Conservation (phyloP, 1,140 invertebrate species). For the Drosophila lowei region DNA sequence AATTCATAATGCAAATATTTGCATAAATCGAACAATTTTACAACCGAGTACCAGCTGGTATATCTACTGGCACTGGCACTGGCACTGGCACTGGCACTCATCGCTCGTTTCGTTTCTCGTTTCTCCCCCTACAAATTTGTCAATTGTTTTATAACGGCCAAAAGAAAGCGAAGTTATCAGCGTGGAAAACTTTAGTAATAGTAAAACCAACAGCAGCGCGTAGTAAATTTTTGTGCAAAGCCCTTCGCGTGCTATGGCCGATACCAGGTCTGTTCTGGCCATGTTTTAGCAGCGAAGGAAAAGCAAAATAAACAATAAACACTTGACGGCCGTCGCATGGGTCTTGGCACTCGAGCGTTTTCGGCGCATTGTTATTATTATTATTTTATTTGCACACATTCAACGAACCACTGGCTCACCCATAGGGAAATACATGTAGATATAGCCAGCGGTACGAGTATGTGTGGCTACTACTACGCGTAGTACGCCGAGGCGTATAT, state of each 20-base stretch:
- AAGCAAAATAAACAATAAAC: constrained; percentile 63
- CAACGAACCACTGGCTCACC: not conserved
- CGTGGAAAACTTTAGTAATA: constrained; percentile 24
- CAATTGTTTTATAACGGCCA: constrained; percentile 47
- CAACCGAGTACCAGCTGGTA: constrained; percentile 15
- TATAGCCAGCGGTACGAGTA: no score
- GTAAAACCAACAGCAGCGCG: constrained; percentile 24
- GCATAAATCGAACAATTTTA: constrained; percentile 64
- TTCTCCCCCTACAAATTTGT: constrained; percentile 42
- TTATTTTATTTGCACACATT: constrained; percentile 49
- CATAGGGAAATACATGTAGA: not conserved
- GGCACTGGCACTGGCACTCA: constrained; percentile 5
- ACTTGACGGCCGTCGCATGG: constrained; percentile 58
- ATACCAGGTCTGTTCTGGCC: no score
- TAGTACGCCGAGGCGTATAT: constrained; percentile 46
- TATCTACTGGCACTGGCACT: constrained; percentile 36
- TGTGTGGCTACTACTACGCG: constrained; percentile 17
- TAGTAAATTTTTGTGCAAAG: constrained; percentile 26
- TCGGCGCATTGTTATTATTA: constrained; percentile 74
- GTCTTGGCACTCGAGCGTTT: constrained; percentile 38
- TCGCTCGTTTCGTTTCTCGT: not conserved
- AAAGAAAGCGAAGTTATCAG: constrained; percentile 40
- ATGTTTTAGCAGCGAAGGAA: constrained; percentile 11
- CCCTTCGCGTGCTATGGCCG: no score
- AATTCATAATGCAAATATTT: constrained; percentile 75